Evolutionary conservation across 2,797 vertebrate species (phyloP).

Genomic region (Gallinago stenura): DNA sequence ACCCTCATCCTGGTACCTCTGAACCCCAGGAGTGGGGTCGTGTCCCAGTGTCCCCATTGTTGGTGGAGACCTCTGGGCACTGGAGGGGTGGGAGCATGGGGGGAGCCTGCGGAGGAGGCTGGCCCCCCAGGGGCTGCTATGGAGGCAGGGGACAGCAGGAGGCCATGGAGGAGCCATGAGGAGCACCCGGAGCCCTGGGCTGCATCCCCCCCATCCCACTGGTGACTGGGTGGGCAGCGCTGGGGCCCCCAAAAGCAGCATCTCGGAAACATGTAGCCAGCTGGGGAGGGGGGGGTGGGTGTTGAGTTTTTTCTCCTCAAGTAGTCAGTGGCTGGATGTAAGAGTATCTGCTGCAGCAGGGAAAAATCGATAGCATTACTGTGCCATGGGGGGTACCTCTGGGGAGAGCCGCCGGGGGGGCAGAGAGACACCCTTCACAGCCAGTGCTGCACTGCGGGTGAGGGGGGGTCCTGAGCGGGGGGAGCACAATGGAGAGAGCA

Average conservation of each 20-base stretch:
- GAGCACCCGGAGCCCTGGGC: fast-evolving
- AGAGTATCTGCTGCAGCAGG: conserved; percentile 6
- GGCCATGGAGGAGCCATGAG: too few species aligned
- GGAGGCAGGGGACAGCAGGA: neutral
- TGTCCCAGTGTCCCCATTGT: fast-evolving
- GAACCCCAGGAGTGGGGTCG: fast-evolving
- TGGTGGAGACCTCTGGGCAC: fast-evolving
- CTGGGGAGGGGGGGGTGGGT: neutral
- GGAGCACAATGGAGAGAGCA: fast-evolving
- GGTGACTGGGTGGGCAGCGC: fast-evolving
- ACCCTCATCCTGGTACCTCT: neutral
- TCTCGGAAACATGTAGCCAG: neutral
- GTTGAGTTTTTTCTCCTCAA: neutral
- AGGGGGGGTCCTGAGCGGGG: neutral
- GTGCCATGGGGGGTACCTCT: conserved; percentile 5
- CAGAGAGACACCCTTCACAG: neutral
- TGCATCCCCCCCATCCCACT: fast-evolving
- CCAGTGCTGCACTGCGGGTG: neutral
- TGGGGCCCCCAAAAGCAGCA: fast-evolving
- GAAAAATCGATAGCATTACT: conserved; percentile 39
- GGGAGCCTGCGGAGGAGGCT: fast-evolving
- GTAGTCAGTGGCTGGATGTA: neutral
- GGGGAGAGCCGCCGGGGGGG: neutral
- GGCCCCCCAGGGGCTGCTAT: neutral
- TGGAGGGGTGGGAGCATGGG: fast-evolving